Conservation (phyloP, 2,888 invertebrate genomes). For the Idaea aversata region DNA sequence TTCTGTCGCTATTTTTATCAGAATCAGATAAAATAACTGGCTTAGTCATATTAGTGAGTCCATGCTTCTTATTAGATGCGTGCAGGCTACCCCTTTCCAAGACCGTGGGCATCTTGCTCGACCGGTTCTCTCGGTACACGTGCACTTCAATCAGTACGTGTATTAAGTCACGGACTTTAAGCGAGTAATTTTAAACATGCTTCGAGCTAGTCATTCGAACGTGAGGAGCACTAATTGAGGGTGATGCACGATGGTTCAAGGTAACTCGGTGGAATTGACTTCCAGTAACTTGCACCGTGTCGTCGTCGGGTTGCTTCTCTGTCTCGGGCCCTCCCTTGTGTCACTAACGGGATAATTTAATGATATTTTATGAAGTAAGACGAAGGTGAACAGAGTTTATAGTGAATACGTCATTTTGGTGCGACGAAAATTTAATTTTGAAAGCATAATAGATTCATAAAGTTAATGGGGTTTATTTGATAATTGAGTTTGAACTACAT, state of each 20-base stretch:
- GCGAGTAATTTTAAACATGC: constrained; percentile 21
- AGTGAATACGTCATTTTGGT: constrained; percentile 7
- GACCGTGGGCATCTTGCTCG: constrained; percentile 31
- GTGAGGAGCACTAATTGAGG: constrained; percentile 44
- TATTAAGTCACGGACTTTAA: constrained; percentile 30
- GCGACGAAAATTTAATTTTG: constrained; percentile 8
- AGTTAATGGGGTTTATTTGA: too few relatives aligned
- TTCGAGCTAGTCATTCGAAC: constrained; percentile 32
- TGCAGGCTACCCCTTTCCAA: constrained; percentile 30
- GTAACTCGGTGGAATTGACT: constrained; percentile 30
- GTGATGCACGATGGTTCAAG: constrained; percentile 38
- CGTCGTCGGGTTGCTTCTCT: constrained; percentile 17
- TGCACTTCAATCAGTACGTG: constrained; percentile 27
- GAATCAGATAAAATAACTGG: constrained; percentile 29
- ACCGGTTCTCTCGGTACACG: constrained; percentile 50
- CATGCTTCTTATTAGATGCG: constrained; percentile 36
- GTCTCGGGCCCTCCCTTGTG: constrained; percentile 33
- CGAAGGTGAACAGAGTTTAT: constrained; percentile 30
- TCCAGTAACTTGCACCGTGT: constrained; percentile 31
- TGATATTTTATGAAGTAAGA: constrained; percentile 30
- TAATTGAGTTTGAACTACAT: too few relatives aligned
- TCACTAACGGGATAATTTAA: constrained; percentile 42
- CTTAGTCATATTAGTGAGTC: constrained; percentile 39
- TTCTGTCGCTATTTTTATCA: constrained; percentile 13
- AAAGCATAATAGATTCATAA: too few relatives aligned